These are phyloP conservation scores for Megamerina dolium DNA, from an alignment of 2,888 invertebrate genomes.

Conservation along the genomic window DNA sequence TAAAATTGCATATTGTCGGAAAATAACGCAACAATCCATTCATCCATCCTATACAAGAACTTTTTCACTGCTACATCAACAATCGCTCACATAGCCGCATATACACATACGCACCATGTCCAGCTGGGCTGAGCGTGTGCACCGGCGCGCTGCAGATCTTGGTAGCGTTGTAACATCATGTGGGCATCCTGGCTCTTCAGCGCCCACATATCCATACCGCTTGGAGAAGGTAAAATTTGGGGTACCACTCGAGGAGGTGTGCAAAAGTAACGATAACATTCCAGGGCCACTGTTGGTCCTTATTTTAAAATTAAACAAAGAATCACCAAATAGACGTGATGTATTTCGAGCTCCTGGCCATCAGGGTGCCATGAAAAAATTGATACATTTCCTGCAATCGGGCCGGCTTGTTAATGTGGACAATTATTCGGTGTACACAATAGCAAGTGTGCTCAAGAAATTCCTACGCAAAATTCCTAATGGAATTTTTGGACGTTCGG, in stretches of 20 bases:
- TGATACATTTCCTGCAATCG: constrained; percentile 84
- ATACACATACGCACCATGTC: too few species aligned
- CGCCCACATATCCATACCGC: constrained; percentile 71
- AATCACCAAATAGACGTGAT: constrained; percentile 87
- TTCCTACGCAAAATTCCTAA: constrained; percentile 94
- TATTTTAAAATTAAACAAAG: constrained; percentile 88
- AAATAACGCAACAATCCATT: too few species aligned
- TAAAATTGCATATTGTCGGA: too few species aligned
- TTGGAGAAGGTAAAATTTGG: constrained; percentile 94
- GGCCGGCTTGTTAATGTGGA: constrained; percentile 87
- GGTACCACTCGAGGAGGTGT: constrained; percentile 83
- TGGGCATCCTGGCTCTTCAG: constrained; percentile 65
- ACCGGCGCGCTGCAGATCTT: constrained; percentile 82
- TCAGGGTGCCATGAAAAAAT: constrained; percentile 89
- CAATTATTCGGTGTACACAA: constrained; percentile 94
- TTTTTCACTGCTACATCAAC: too few species aligned
- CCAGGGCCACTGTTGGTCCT: constrained; percentile 87
- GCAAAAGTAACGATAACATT: constrained; percentile 92
- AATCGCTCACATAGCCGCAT: too few species aligned
- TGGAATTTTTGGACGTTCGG: constrained; percentile 89
- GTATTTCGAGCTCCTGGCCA: constrained; percentile 94
- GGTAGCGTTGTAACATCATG: constrained; percentile 88
- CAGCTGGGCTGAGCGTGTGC: constrained; percentile 89
- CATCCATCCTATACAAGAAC: too few species aligned
- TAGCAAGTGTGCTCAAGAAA: constrained; percentile 96